Conservation (phyloP, 2,113 vertebrate genomes). For the Neotragus moschatus region DNA sequence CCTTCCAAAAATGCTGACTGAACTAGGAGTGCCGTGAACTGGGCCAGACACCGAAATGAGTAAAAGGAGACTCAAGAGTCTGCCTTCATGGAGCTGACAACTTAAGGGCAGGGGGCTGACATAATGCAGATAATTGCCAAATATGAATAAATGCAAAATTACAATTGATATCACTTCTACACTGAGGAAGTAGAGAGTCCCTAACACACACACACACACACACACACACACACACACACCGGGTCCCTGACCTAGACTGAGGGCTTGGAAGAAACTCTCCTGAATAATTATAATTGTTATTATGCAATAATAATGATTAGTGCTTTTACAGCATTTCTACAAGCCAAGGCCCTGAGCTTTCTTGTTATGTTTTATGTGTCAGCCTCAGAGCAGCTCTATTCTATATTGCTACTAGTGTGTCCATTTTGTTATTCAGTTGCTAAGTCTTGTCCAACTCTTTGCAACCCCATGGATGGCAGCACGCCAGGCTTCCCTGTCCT, state of each 20-base stretch:
- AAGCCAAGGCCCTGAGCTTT: background rate
- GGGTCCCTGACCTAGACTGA: background rate
- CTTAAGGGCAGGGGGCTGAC: background rate
- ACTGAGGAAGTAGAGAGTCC: background rate
- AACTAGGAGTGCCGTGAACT: background rate
- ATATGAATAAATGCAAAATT: background rate
- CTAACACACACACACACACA: background rate
- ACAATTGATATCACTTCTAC: background rate
- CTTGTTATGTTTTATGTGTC: background rate
- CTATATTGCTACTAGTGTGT: background rate
- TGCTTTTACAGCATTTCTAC: background rate
- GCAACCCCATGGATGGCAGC: background rate
- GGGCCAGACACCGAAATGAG: background rate
- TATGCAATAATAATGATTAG: background rate
- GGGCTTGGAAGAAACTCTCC: background rate
- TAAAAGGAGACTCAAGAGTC: accelerated
- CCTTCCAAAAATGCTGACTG: accelerated
- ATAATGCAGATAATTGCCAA: background rate
- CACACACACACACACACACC: background rate
- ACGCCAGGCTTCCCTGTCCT: background rate
- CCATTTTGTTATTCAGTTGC: background rate
- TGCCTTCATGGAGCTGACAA: background rate
- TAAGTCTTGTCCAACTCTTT: background rate
- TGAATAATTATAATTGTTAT: background rate
- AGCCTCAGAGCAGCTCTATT: background rate